phyloP scores from a whole-genome alignment of 2,888 invertebrate species.

The Syrphus vitripennis region DNA sequence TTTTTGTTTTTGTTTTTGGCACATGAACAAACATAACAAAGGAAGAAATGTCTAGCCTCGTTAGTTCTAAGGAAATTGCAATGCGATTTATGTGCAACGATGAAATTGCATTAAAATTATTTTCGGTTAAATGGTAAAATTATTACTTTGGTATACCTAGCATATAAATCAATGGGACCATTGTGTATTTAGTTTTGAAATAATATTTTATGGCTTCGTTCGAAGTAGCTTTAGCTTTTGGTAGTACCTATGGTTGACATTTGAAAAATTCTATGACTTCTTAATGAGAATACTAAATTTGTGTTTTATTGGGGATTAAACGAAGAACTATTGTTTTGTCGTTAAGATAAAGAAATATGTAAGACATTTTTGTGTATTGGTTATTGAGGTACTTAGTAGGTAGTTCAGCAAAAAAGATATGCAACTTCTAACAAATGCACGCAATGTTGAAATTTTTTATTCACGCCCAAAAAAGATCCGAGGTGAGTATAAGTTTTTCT shows the following conservation, averaged over 20 bases:
- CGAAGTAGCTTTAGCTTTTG: background rate
- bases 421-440: too few species aligned
- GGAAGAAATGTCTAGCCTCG: constrained; percentile 11
- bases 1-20: too few species aligned
- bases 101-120: constrained; percentile 38
- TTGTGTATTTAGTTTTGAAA: background rate
- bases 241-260: background rate
- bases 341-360: background rate
- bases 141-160: background rate
- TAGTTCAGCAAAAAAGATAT: too few species aligned
- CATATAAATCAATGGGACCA: background rate
- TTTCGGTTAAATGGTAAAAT: background rate
- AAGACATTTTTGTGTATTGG: too few species aligned
- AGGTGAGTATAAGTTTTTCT: too few species aligned
- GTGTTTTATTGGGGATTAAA: background rate
- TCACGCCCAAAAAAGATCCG: too few species aligned
- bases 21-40: background rate
- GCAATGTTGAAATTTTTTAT: too few species aligned
- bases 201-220: background rate
- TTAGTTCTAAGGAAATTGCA: constrained; percentile 1
- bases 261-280: background rate
- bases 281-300: background rate
- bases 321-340: background rate
- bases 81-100: constrained; percentile 25
- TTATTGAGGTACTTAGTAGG: too few species aligned